Evolutionary conservation across 2,888 invertebrate species (phyloP), one percentile per base, ranked within the genome.

Genomic region (Drosophila incognita): DNA sequence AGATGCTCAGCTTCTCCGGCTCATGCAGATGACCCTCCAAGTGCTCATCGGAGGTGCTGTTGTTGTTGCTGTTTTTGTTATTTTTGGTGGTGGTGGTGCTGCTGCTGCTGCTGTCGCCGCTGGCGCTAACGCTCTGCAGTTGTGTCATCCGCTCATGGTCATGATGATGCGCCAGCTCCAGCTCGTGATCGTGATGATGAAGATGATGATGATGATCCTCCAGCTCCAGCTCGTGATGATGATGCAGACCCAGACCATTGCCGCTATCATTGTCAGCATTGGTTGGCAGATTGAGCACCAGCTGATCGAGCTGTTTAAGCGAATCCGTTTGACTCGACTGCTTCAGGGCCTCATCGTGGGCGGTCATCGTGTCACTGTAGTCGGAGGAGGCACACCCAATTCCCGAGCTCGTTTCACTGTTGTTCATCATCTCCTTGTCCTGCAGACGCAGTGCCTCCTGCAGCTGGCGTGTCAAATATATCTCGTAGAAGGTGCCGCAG

Each of bases 401-500:
- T n/a, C 93, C 93, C 13, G 93, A 93, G 29, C 93, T 93, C 0
- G 93, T 92, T 78, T 93, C 93, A 49, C 93, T 93, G 69, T 92
- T 92, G 74, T 92, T 92, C 85, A 93, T 90, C 92, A 92, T 92
- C 79, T 93, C 93, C 69, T 92, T 93, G 68, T 93, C 92, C 78
- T 93, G 92, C 35, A 80, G 89, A 6, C 90, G 91, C 48, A 93
- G 66, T 0, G 90, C 90, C 75, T 90, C 91, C 68, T 92, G 90
- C 27, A 92, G 79, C 38, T 90, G 89, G 2, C 83, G 87, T 2
- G 83, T 74, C 83, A 93, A 86, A 2, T 94, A 92, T 33, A 96
- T 93, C 93, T 97, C 97, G 92, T 96, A 97, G 0, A 93, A 92
- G 0, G 97, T 97, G 3, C 97, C 97, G 13, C 94, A 89, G 27